Base-by-base conservation (phyloP, 2,113 vertebrate species). In the Pomatostomus ruficeps region DNA sequence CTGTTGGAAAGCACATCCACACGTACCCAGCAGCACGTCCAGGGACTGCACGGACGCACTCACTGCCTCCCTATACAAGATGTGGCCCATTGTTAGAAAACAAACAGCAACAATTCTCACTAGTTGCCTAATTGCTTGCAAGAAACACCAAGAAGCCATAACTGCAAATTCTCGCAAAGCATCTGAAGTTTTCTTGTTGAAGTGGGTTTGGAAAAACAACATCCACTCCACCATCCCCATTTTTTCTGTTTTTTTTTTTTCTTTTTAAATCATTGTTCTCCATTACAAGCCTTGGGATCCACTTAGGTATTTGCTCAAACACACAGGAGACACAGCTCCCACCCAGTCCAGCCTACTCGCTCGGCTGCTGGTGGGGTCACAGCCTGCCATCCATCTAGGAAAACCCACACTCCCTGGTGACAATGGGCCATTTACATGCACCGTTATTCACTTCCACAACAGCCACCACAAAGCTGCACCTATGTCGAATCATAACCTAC, bases 1-100 rank as follows among this genome's bases (percentile, higher is more conserved):
- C 91, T 96, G 95, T 91, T 92, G 88, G 65, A 85, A 94, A 94
- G 92, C 93, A 84, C 75, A 83, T 83, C 81, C 6, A 3, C 33
- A 18, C 6, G 4, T 28, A 87, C 48, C 31, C 7, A 72, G 66
- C 14, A 0, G 80, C 87, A 92, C 5, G 1, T 87, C 84, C 73
- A 7, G 51, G 25, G 52, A 12, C 73, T 12, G 74, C 4, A 2
- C 1, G 14, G 78, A 43, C 0, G 0, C 16, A 12, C 70, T 76
- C 71, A 0, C 25, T 54, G 35, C 58, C 79, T 85, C 49, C 15
- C 85, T 9, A 9, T 5, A 38, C 35, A 14, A 46, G 54, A 36
- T 5, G 1, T 5, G 16, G 38, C 54, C 75, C 84, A 49, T 42
- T 52, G 91, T 57, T 38, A 66, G 51, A 81, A 83, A 94, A 77